These are phyloP conservation scores for Netelia inedita DNA, from an alignment of 2,888 invertebrate genomes.

Conservation along the genomic window DNA sequence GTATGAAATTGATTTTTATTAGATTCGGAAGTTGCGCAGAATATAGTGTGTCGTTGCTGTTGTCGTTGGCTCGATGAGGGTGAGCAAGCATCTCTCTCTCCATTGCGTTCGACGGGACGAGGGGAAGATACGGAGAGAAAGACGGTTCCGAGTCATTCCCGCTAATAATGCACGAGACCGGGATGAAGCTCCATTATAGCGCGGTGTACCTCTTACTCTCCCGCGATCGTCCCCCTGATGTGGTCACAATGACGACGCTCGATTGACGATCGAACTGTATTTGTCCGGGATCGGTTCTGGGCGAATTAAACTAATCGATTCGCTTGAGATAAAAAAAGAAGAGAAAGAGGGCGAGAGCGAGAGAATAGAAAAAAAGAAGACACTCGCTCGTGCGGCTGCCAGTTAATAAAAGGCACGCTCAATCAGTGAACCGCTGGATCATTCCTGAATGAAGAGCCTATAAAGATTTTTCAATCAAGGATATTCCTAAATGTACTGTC, in stretches of 20 bases:
- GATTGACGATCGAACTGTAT: slow-evolving; percentile 69
- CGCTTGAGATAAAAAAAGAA: slow-evolving; percentile 36
- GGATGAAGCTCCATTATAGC: slow-evolving; percentile 67
- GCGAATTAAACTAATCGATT: slow-evolving; percentile 71
- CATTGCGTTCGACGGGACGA: slow-evolving; percentile 53
- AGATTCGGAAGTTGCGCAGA: slow-evolving; percentile 60
- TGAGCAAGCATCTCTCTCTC: slow-evolving; percentile 48
- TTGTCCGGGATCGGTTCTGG: slow-evolving; percentile 67
- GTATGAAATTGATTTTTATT: slow-evolving; percentile 69
- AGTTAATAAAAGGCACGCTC: slow-evolving; percentile 43
- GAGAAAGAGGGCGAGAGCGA: not conserved
- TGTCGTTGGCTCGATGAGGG: slow-evolving; percentile 6
- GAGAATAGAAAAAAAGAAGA: slow-evolving; percentile 17
- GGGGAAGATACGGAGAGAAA: slow-evolving; percentile 34
- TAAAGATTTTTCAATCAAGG: slow-evolving; percentile 37
- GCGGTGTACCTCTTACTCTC: slow-evolving; percentile 54
- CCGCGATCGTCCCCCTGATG: slow-evolving; percentile 53
- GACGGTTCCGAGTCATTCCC: slow-evolving; percentile 80
- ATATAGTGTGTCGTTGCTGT: slow-evolving; percentile 47
- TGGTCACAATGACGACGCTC: slow-evolving; percentile 67
- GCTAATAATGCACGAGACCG: slow-evolving; percentile 80
- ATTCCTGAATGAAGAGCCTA: slow-evolving; percentile 54
- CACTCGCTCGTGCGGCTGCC: slow-evolving; percentile 44
- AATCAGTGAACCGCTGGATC: slow-evolving; percentile 48
- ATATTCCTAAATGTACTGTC: slow-evolving; percentile 38